A percentile compares a stretch with the other conserved stretches of the same genome.
Conservation (phyloP, 2,888 invertebrate genomes). For the Timema cristinae region DNA sequence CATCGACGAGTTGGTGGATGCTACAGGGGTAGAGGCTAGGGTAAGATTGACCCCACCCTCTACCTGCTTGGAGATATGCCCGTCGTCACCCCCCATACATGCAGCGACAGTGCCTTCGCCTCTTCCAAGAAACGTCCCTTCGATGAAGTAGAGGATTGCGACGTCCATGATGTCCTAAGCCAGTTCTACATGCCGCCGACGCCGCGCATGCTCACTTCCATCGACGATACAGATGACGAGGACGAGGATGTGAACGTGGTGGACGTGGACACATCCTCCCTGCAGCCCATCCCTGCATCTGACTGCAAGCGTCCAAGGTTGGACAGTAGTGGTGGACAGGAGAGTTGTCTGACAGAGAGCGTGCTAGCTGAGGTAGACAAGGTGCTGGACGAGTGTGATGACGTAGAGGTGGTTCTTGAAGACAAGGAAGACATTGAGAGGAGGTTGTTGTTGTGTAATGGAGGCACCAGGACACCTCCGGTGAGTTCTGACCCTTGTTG, state of each 20-base stretch:
- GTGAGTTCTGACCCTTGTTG: constrained; percentile 17
- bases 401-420: constrained; percentile 24
- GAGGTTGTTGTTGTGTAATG: constrained; percentile 21
- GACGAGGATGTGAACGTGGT: constrained; percentile 44
- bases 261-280: constrained; percentile 39
- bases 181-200: constrained; percentile 69
- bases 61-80: background rate
- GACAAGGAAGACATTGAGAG: constrained; percentile 24
- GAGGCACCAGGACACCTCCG: constrained; percentile 19
- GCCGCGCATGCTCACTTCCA: constrained; percentile 61
- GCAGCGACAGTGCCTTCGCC: constrained; percentile 29
- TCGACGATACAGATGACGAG: constrained; percentile 55
- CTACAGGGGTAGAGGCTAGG: constrained; percentile 16
- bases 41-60: background rate
- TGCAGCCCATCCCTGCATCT: constrained; percentile 9
- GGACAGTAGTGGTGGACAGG: background rate
- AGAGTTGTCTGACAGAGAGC: background rate
- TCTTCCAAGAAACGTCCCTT: constrained; percentile 29
- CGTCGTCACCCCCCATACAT: constrained; percentile 3
- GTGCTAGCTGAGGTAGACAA: background rate
- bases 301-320: constrained; percentile 27
- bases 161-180: constrained; percentile 65
- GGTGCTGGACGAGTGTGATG: constrained; percentile 21
- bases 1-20: constrained; percentile 25
- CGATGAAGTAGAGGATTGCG: constrained; percentile 58